These are phyloP conservation scores for Dromiciops gliroides DNA, from an alignment of 2,113 vertebrate genomes.

Conservation along the genomic window DNA sequence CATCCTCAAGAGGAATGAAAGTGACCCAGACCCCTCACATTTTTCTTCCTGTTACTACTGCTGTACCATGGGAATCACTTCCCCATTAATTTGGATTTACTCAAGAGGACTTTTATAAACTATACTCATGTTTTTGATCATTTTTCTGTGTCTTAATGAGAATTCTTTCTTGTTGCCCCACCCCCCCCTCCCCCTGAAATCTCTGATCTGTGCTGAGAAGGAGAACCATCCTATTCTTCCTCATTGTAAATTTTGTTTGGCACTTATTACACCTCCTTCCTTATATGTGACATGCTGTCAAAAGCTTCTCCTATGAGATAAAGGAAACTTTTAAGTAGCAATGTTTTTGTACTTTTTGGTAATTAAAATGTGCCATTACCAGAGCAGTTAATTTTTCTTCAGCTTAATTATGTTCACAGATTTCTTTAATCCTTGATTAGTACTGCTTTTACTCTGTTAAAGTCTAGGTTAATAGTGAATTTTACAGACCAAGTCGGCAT, in stretches of 20 bases:
- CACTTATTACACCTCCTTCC: conserved; percentile 16
- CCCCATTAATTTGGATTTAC: conserved; percentile 51
- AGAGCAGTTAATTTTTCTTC: background rate
- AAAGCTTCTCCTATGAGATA: background rate
- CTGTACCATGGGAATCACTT: background rate
- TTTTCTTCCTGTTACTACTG: conserved; percentile 5
- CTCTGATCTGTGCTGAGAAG: background rate
- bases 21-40: conserved; percentile 18
- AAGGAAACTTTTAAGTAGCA: background rate
- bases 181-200: background rate
- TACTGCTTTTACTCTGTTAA: background rate
- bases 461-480: background rate
- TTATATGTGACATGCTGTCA: background rate
- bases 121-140: conserved; percentile 22
- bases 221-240: background rate
- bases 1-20: conserved; percentile 1
- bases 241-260: background rate
- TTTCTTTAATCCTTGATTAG: background rate
- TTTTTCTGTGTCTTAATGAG: conserved; percentile 5
- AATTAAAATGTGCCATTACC: background rate
- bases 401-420: background rate
- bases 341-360: background rate
- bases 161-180: conserved; percentile 3
- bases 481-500: background rate
- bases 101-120: conserved; percentile 29